Base-by-base conservation (phyloP, 2,888 invertebrate genomes). In the Abrostola tripartita region DNA sequence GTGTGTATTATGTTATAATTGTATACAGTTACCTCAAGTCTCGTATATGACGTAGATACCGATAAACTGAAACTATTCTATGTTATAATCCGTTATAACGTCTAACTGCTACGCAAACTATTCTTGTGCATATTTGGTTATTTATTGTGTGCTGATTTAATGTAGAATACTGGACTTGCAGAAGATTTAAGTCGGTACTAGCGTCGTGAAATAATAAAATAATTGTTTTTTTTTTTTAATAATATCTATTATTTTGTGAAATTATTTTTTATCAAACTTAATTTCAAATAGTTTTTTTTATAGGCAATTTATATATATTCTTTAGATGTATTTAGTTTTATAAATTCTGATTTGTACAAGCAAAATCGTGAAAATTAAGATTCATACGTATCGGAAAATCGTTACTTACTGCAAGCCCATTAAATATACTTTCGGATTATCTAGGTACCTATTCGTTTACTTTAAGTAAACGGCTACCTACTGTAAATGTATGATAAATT, bases 101-200 rank as follows among this genome's bases (percentile, higher is more conserved):
- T 62, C 69, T 74, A 76, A 57, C 35, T 64, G 56, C 77, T 81
- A 79, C 65, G 41, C 42, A 51, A 74, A 81, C 70, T 70, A 24
- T 68, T 71, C 62, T 71, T 68, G 76, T 78, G 78, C 78, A 69
- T 42, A 62, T 56, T 63, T 41, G 52, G 60, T 56, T 66, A 62
- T 65, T 60, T 64, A 66, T 63, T 68, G 61, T 47, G 81, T 78
- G 81, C 81, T 69, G 52, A 47, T 51, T 66, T 66, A 57, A 54
- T 68, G 55, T 44, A 66, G 54, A 52, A 69, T 71, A 61, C 64
- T 37, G 72, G 68, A 66, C 68, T 71, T 68, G 61, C 68, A 71
- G 59, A 36, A 51, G 47, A 10, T 10, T n/a, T 0, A 10, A 24
- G 24, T 24, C 24, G 24, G 24, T 24, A 1, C 24, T 24, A 24